Evolutionary conservation across 2,113 vertebrate species (phyloP).

Genomic region (Channa argus): DNA sequence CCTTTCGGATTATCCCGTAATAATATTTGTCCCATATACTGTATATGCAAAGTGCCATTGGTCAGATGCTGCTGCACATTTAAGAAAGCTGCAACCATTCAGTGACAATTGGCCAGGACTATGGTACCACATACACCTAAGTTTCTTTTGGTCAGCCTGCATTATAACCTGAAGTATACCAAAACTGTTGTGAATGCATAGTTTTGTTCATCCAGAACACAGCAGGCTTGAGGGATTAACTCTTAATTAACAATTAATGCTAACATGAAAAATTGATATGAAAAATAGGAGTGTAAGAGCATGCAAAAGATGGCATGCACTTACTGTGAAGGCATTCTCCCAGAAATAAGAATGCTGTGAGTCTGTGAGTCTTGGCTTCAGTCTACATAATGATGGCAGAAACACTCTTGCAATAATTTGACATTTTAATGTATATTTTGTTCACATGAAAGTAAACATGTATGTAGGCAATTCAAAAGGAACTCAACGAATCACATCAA

Average conservation of each 20-base stretch:
- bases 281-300: not conserved
- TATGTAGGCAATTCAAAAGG: not conserved
- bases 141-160: not conserved
- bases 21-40: too few species aligned
- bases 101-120: not conserved
- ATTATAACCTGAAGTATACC: not conserved
- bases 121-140: not conserved
- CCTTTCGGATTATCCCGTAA: too few species aligned
- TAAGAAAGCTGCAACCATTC: not conserved
- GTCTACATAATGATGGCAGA: not conserved
- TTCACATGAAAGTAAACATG: not conserved
- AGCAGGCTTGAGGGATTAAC: not conserved
- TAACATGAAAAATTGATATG: conserved; percentile 14
- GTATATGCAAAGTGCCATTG: too few species aligned
- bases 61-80: too few species aligned
- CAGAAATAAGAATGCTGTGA: not conserved
- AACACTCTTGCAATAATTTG: too few species aligned
- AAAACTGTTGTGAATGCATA: not conserved
- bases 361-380: not conserved
- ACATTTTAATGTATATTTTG: not conserved
- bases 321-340: not conserved
- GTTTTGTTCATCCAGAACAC: conserved; percentile 8
- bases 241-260: conserved; percentile 17
- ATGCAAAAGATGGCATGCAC: not conserved
- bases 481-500: not conserved